Base-by-base conservation (phyloP, 2,113 vertebrate species). In the Oxygymnocypris stewartii region DNA sequence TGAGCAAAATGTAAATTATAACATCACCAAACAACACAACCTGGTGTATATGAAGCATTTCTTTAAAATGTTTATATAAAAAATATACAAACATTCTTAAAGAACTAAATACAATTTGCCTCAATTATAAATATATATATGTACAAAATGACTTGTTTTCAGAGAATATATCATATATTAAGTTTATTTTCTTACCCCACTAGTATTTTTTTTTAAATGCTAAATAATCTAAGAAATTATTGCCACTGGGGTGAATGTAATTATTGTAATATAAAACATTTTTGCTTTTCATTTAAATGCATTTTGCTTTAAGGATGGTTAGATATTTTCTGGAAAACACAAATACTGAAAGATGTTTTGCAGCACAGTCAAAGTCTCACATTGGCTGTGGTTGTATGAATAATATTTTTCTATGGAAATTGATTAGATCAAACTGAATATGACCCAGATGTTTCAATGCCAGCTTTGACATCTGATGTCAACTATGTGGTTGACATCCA, bases 401-500 rank as follows among this genome's bases (percentile, higher is more conserved):
- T 65, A 23, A 47, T 63, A 23, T 59, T n/a, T 3, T 63, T 28
- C 18, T 49, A 6, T 65, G 25, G 20, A 78, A 23, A 85, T n/a
- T 14, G 57, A 49, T 77, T 65, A 51, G 28, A 85, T 78, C 42
- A 16, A 65, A 78, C 84, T 86, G 35, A 54, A 73, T 73, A 8
- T 71, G 84, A 59, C 75, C 51, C 44, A 37, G 28, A 69, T 86
- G 10, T 71, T 79, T n/a, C 59, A 44, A 65, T 65, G 79, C 79
- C 79, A 81, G 59, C 4, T 80, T 86, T 42, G 40, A 51, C 77
- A 80, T 86, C 42, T 85, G 76, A 79, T 57, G 67, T 79, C 63
- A 86, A 31, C 80, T 73, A 65, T 54, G 54, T 65, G 76, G 18
- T 78, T 69, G 28, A 54, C 54, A 65, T 31, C 11, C 35, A 85